phyloP scores from a whole-genome alignment of 2,113 vertebrate genomes.

The Nibea coibor region DNA sequence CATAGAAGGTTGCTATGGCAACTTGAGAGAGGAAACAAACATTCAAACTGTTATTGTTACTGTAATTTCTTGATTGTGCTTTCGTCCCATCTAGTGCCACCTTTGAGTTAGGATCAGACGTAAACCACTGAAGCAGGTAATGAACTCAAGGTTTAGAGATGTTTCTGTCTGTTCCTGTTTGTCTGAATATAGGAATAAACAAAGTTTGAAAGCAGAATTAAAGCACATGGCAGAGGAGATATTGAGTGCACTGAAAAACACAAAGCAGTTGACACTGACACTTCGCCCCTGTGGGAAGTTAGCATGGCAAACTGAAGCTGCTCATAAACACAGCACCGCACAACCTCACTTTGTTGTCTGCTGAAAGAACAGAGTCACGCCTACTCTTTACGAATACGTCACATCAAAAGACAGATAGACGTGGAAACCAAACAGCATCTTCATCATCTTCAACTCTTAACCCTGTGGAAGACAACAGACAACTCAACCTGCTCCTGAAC shows the following conservation, averaged over 20 bases:
- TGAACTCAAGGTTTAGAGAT: too few relatives aligned
- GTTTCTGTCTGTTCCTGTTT: too few relatives aligned
- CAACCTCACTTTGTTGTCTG: neutral
- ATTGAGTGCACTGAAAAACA: neutral
- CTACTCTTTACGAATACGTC: neutral
- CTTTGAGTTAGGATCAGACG: too few relatives aligned
- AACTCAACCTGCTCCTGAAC: neutral
- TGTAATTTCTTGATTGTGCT: too few relatives aligned
- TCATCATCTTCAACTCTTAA: neutral
- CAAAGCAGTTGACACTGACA: neutral
- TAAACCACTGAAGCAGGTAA: too few relatives aligned
- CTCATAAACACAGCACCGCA: neutral
- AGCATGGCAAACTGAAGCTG: neutral
- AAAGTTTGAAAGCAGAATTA: neutral
- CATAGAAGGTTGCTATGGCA: neutral
- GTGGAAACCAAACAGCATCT: neutral
- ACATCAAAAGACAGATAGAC: too few relatives aligned
- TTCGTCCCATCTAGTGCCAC: too few relatives aligned
- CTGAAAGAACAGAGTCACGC: neutral
- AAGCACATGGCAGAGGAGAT: neutral
- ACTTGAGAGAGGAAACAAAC: too few relatives aligned
- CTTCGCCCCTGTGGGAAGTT: neutral
- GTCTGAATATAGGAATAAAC: too few relatives aligned
- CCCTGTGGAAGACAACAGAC: neutral
- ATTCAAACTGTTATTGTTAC: too few relatives aligned